Base-by-base conservation (phyloP, 2,888 invertebrate species). In the Siphonodentalium dalli region DNA sequence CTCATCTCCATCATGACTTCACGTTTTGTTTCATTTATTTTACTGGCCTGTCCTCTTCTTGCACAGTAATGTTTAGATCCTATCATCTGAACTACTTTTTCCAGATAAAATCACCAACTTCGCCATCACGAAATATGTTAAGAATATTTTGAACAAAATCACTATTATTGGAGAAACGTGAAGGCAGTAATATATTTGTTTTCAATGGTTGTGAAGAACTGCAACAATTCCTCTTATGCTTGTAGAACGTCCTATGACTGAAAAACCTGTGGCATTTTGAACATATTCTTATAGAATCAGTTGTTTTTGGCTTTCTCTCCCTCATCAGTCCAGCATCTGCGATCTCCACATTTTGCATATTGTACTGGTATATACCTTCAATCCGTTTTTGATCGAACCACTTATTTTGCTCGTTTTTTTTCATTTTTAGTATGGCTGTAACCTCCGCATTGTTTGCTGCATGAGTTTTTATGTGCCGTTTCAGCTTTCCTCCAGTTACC, bases 281-380 rank as follows among this genome's bases (percentile, higher is more conserved):
- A 38, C 54, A 58, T 43, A 54, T 50, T 38, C 31, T 23, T n/a
- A 58, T 18, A n/a, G 23, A 27, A 42, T 54, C 50, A n/a, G 24
- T 6, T 11, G 3, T 39, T 31, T 53, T 53, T 11, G 53, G 40
- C 27, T 46, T 54, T 41, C 58, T 42, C 23, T 50, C 46, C 20
- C 54, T 37, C 54, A 54, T 50, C 11, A n/a, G n/a, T n/a, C n/a
- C n/a, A n/a, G n/a, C n/a, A n/a, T n/a, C n/a, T n/a, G n/a, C n/a
- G n/a, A n/a, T n/a, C n/a, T n/a, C n/a, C n/a, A n/a, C n/a, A n/a
- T n/a, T n/a, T n/a, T n/a, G n/a, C n/a, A n/a, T n/a, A n/a, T n/a
- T n/a, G n/a, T n/a, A n/a, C n/a, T n/a, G n/a, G n/a, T n/a, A n/a
- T n/a, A n/a, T n/a, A n/a, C n/a, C n/a, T n/a, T n/a, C n/a, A n/a